Conservation (phyloP, 2,113 vertebrate species). For the Ascaphus truei region DNA sequence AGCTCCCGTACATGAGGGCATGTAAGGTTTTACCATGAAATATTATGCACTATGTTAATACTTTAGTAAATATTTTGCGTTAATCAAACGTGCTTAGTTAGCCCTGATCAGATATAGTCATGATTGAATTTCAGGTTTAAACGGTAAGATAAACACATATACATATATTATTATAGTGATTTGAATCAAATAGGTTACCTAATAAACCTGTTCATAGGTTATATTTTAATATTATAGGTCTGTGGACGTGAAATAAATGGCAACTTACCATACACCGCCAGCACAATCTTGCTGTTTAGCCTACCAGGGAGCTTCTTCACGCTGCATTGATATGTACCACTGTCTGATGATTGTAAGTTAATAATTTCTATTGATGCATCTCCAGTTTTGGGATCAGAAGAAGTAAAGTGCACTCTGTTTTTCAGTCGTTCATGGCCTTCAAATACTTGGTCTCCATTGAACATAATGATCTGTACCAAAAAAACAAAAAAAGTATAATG, state of each 20-base stretch:
- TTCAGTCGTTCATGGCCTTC: slow-evolving; percentile 66
- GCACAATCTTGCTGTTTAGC: slow-evolving; percentile 73
- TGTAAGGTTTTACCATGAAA: no score
- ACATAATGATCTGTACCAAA: slow-evolving; percentile 78
- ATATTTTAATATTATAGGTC: no score
- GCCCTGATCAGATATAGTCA: no score
- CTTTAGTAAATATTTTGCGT: no score
- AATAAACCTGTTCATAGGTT: no score
- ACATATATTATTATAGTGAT: no score
- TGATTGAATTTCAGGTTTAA: no score
- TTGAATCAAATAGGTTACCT: not conserved
- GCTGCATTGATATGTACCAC: slow-evolving; percentile 89
- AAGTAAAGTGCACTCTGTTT: slow-evolving; percentile 81
- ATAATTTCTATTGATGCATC: slow-evolving; percentile 85
- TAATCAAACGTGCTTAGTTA: no score
- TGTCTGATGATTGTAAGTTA: slow-evolving; percentile 74
- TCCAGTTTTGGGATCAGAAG: slow-evolving; percentile 73
- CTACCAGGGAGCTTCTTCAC: slow-evolving; percentile 91
- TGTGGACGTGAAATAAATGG: no score
- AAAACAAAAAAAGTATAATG: not conserved
- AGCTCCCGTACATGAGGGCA: no score
- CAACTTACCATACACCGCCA: slow-evolving; percentile 83
- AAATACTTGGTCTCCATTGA: slow-evolving; percentile 76
- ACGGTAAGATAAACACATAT: no score
- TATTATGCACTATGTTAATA: no score